These are phyloP conservation scores for Scaptomyza tumidula DNA, from an alignment of 2,888 invertebrate species.

Conservation along the genomic window DNA sequence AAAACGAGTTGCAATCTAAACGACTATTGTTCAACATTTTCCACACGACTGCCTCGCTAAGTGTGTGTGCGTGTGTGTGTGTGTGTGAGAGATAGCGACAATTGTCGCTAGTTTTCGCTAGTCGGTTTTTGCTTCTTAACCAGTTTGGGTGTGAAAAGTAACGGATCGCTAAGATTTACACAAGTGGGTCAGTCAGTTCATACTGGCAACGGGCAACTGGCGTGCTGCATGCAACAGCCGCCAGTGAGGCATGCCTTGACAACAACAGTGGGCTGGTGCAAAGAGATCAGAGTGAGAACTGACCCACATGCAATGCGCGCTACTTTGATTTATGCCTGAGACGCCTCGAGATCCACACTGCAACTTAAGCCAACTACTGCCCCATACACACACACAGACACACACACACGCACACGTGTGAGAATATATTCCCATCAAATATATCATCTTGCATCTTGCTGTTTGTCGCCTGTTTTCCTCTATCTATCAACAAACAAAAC, in stretches of 20 bases:
- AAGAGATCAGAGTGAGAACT: slow-evolving; percentile 31
- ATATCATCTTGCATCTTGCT: slow-evolving; percentile 46
- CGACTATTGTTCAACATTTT: slow-evolving; percentile 67
- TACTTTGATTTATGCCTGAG: slow-evolving; percentile 66
- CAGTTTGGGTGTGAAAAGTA: slow-evolving; percentile 72
- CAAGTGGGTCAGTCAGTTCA: slow-evolving; percentile 65
- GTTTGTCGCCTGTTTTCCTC: slow-evolving; percentile 40
- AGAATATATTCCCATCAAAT: slow-evolving; percentile 14
- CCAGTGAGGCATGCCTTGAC: slow-evolving; percentile 24
- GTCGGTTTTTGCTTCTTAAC: slow-evolving; percentile 28
- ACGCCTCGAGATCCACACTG: slow-evolving; percentile 26
- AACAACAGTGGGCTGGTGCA: slow-evolving; percentile 10
- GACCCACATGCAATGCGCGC: slow-evolving; percentile 29
- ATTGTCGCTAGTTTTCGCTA: slow-evolving; percentile 70
- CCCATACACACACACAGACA: background rate
- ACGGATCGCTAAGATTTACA: slow-evolving; percentile 57
- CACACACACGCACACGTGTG: slow-evolving; percentile 1
- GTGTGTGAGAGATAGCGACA: slow-evolving; percentile 29
- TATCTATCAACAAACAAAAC: slow-evolving; percentile 42
- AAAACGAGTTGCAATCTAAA: slow-evolving; percentile 68
- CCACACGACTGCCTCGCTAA: slow-evolving; percentile 46
- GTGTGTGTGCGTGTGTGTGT: background rate
- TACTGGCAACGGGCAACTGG: slow-evolving; percentile 30
- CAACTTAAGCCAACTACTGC: slow-evolving; percentile 11
- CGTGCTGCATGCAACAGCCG: slow-evolving; percentile 67